Evolutionary conservation across 2,888 invertebrate genomes (phyloP).

Genomic region (Thereva nobilitata): DNA sequence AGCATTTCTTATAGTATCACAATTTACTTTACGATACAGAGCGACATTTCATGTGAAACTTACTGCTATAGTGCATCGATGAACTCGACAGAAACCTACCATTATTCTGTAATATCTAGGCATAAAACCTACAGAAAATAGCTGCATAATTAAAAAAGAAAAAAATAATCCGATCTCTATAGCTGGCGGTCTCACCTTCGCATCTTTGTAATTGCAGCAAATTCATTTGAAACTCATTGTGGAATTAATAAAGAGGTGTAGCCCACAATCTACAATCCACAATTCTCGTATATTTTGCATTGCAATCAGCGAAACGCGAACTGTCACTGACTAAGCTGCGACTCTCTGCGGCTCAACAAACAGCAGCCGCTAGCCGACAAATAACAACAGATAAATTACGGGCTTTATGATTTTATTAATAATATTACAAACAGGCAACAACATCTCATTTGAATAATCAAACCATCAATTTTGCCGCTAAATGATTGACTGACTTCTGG

Average conservation of each 20-base stretch:
- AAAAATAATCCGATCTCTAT: too few species aligned
- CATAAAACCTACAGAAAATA: too few species aligned
- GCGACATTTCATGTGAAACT: too few species aligned
- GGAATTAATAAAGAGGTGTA: slow-evolving; percentile 33
- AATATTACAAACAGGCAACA: slow-evolving; percentile 38
- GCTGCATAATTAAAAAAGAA: too few species aligned
- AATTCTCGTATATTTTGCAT: neutral
- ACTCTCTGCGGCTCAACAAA: slow-evolving; percentile 12
- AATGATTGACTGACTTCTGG: slow-evolving; percentile 43
- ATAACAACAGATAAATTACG: slow-evolving; percentile 37
- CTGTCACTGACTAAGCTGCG: slow-evolving; percentile 14
- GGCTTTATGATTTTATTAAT: slow-evolving; percentile 38
- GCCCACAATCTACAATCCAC: neutral
- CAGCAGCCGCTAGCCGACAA: slow-evolving; percentile 23
- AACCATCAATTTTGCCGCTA: slow-evolving; percentile 41
- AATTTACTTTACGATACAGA: too few species aligned
- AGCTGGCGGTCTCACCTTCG: slow-evolving; percentile 17
- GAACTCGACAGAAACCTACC: too few species aligned
- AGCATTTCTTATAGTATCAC: too few species aligned
- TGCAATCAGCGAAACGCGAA: slow-evolving; percentile 22
- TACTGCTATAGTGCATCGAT: too few species aligned
- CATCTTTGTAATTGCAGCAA: slow-evolving; percentile 24
- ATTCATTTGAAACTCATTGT: slow-evolving; percentile 30
- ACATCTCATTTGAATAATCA: slow-evolving; percentile 42
- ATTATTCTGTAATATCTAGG: too few species aligned